Base-by-base conservation (phyloP, 2,797 vertebrate genomes). In the Avahi laniger region DNA sequence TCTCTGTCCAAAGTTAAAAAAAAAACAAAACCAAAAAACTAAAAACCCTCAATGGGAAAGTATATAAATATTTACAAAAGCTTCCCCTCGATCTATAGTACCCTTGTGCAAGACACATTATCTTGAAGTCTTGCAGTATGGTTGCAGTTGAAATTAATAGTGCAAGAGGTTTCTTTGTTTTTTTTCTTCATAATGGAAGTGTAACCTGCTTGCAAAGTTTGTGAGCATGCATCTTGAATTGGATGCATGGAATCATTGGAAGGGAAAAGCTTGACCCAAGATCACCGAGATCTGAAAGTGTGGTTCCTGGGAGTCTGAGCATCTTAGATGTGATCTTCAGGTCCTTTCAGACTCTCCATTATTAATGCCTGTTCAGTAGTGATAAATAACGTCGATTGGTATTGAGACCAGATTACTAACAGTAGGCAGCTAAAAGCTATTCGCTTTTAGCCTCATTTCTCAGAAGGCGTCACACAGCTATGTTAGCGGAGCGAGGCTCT, bases 51-150 rank as follows among this genome's bases (percentile, higher is more conserved):
- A 76, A 0, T 69, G 80, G 41, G 80, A 70, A 92, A 96, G 89
- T 88, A 75, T 14, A 75, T 43, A 94, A 92, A 84, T 94, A 67
- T 93, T 97, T 91, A 91, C 87, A 52, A 61, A 97, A 76, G 11
- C 28, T 95, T 93, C 61, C 54, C 52, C 65, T 95, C n/a, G 59
- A 33, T 75, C n/a, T 52, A 35, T 26, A 65, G 57, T 2, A 4
- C 20, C 26, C 69, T 97, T 96, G 81, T 84, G 65, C 69, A 96
- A 97, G 89, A 89, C 18, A 1, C 33, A 78, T 61, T 82, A 72
- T 75, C 72, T 75, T 92, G 65, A 82, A 96, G 48, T 94, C 93
- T 93, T 69, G 73, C 38, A 59, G 14, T 61, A 43, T 69, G 57
- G 50, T 78, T 90, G 41, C 26, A 59, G 59, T 88, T 84, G 90